Percentiles rank a stretch among this genome's conserved stretches.
Conservation (phyloP, 2,888 invertebrate species). For the Meteorus cinctellus region DNA sequence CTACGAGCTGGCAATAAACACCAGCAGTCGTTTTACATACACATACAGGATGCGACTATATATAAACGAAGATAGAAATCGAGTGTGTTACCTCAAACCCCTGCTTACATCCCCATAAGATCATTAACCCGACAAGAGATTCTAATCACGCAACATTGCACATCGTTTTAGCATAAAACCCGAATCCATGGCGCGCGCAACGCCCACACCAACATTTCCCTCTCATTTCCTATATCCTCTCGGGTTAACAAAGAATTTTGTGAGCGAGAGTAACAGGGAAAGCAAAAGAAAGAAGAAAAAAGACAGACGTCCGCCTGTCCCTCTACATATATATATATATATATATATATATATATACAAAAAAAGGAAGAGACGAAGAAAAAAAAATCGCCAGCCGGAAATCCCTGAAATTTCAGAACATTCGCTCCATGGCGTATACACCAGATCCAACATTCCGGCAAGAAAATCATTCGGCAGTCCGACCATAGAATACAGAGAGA, state of each 20-base stretch:
- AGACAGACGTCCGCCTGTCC: constrained; percentile 40
- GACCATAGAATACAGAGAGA: constrained; percentile 15
- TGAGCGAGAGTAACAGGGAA: neutral
- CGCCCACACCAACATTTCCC: constrained; percentile 38
- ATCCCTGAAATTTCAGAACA: constrained; percentile 31
- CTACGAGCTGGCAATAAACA: constrained; percentile 39
- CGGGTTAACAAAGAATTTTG: constrained; percentile 1
- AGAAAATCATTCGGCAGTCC: constrained; percentile 40
- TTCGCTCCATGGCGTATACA: constrained; percentile 8
- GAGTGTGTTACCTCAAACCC: constrained; percentile 36
- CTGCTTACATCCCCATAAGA: constrained; percentile 41
- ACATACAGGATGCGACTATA: neutral
- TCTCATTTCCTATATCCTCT: constrained; percentile 30
- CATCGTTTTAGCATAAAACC: constrained; percentile 46
- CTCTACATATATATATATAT: constrained; percentile 25
- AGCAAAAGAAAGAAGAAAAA: neutral
- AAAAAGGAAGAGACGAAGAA: neutral
- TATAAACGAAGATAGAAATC: constrained; percentile 41
- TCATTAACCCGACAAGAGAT: constrained; percentile 49
- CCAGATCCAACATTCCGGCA: constrained; percentile 32
- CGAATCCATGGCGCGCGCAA: constrained; percentile 34
- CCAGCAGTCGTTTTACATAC: neutral
- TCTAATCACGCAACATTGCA: constrained; percentile 48
- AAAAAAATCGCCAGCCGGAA: constrained; percentile 24
- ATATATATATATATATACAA: too few species aligned